Evolutionary conservation across 2,797 vertebrate genomes (phyloP).

Genomic region (Takifugu rubripes): DNA sequence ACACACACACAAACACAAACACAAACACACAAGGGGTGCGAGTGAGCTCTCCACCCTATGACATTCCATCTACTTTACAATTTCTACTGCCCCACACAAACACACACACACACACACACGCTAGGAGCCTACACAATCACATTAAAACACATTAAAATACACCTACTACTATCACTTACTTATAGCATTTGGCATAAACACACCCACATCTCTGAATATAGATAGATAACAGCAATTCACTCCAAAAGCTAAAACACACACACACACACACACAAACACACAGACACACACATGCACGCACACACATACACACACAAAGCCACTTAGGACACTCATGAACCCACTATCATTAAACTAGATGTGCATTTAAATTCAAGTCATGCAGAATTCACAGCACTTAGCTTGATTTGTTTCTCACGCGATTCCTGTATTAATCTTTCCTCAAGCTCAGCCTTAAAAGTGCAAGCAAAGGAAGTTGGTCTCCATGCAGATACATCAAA

Average conservation of each 20-base stretch:
- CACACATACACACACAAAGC: conserved; percentile 17
- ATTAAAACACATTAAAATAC: conserved; percentile 42
- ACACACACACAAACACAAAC: conserved; percentile 16
- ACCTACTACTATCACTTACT: conserved; percentile 47
- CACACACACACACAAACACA: too few species aligned
- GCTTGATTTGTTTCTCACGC: conserved; percentile 61
- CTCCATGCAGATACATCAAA: conserved; percentile 36
- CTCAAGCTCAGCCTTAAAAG: conserved; percentile 31
- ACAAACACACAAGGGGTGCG: conserved; percentile 18
- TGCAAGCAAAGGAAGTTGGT: conserved; percentile 49
- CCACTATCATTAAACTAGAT: conserved; percentile 20
- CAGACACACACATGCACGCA: conserved; percentile 2
- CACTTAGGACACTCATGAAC: conserved; percentile 24
- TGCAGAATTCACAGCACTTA: conserved; percentile 62
- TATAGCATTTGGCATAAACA: conserved; percentile 47
- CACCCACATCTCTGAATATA: conserved; percentile 36
- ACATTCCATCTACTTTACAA: conserved; percentile 24
- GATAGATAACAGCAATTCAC: conserved; percentile 25
- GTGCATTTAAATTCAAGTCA: conserved; percentile 64
- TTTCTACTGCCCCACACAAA: conserved; percentile 8
- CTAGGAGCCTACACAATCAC: conserved; percentile 18
- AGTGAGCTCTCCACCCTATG: conserved; percentile 12
- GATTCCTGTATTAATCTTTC: conserved; percentile 47
- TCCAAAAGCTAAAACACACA: conserved; percentile 43
- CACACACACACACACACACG: conserved; percentile 9